Conservation (phyloP, 2,888 invertebrate species). For the Carcina quercana region DNA sequence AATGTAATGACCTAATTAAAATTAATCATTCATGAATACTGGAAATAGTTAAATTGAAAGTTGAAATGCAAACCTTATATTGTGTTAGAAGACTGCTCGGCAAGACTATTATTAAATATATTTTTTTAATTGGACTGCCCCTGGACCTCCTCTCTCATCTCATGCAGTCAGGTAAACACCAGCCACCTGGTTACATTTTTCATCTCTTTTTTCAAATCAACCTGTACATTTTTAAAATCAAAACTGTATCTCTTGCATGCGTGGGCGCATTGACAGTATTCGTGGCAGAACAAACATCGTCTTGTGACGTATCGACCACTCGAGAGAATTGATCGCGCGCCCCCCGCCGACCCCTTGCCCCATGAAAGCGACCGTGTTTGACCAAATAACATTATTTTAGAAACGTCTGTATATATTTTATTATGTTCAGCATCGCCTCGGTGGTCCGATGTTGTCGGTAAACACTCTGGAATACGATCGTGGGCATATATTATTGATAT, state of each 20-base stretch:
- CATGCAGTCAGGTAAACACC: too few species aligned
- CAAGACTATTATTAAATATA: too few species aligned
- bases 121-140: too few species aligned
- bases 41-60: too few species aligned
- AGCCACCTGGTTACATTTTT: too few species aligned
- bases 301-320: slow-evolving; percentile 9
- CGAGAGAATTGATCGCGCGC: slow-evolving; percentile 31
- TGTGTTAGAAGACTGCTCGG: too few species aligned
- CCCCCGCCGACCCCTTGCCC: too few species aligned
- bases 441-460: slow-evolving; percentile 48
- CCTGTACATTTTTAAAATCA: not conserved
- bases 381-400: slow-evolving; percentile 44
- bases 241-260: slow-evolving; percentile 7
- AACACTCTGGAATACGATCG: slow-evolving; percentile 31
- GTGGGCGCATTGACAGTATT: slow-evolving; percentile 27
- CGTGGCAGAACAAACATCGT: slow-evolving; percentile 26
- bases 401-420: slow-evolving; percentile 30
- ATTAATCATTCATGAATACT: too few species aligned
- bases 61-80: too few species aligned
- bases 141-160: too few species aligned
- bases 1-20: too few species aligned
- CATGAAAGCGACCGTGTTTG: slow-evolving; percentile 42
- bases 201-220: not conserved
- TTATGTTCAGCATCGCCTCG: slow-evolving; percentile 21
- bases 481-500: too few species aligned